A percentile compares a stretch with the other conserved stretches of the same genome.
phyloP scores from a whole-genome alignment of 2,797 vertebrate genomes.

The Xiphorhynchus erythropygius region DNA sequence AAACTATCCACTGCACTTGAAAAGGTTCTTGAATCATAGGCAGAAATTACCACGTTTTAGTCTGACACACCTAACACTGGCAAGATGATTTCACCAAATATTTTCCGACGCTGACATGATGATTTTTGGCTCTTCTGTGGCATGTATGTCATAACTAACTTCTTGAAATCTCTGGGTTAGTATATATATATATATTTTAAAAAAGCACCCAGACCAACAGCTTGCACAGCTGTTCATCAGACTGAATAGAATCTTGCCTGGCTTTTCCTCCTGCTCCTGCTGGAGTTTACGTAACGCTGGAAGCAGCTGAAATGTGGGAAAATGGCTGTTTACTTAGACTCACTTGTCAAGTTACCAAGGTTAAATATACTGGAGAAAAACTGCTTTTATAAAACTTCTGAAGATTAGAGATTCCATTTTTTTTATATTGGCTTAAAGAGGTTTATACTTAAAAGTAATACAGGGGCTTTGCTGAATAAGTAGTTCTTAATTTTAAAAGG shows the following conservation, averaged over 20 bases:
- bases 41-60: fast-evolving
- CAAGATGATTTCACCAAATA: not conserved
- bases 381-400: not conserved
- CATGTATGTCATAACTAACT: not conserved
- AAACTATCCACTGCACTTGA: not conserved
- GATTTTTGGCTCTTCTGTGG: not conserved
- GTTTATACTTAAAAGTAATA: slow-evolving; percentile 22
- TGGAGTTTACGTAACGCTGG: slow-evolving; percentile 29
- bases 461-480: slow-evolving; percentile 2
- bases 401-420: not conserved
- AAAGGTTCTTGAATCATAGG: not conserved
- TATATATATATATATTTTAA: not conserved
- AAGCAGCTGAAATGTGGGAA: slow-evolving; percentile 43
- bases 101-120: not conserved
- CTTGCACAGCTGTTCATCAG: not conserved
- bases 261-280: not conserved
- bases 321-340: slow-evolving; percentile 15
- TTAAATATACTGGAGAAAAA: slow-evolving; percentile 16
- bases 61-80: not conserved
- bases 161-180: not conserved
- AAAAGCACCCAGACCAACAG: not conserved
- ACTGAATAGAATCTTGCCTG: not conserved
- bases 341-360: slow-evolving; percentile 13
- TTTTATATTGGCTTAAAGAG: not conserved
- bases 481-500: slow-evolving; percentile 30